Evolutionary conservation across 1,140 invertebrate species (phyloP).

Genomic region (Cyclina sinensis): DNA sequence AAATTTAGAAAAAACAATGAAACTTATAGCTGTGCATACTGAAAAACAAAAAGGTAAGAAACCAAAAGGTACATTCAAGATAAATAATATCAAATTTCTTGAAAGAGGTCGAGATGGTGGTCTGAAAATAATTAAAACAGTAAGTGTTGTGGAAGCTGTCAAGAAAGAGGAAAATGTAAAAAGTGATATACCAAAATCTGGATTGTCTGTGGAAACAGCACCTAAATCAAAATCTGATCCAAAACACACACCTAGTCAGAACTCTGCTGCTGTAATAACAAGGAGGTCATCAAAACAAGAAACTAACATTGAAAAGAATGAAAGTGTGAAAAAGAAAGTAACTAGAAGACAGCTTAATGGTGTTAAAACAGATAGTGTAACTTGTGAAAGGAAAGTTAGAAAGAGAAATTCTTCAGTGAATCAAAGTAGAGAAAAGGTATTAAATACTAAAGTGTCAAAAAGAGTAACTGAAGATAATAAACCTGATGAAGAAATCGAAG

Average conservation of each 20-base stretch:
- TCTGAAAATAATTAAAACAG: not conserved
- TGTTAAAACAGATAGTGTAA: slow-evolving; percentile 34
- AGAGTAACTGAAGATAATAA: not conserved
- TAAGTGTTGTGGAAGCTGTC: not conserved
- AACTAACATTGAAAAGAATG: slow-evolving; percentile 10
- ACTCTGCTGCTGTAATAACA: slow-evolving; percentile 16
- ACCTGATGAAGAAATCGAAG: slow-evolving; percentile 9
- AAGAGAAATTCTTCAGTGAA: not conserved
- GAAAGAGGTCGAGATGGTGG: not conserved
- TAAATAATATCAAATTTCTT: slow-evolving; percentile 4
- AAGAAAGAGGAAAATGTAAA: not conserved
- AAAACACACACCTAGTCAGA: slow-evolving; percentile 20
- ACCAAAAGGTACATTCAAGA: not conserved
- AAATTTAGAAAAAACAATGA: slow-evolving; percentile 25
- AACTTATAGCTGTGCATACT: not conserved
- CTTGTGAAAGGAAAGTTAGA: slow-evolving; percentile 5
- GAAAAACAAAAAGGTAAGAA: not conserved
- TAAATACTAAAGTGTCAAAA: slow-evolving; percentile 1
- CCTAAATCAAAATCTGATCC: slow-evolving; percentile 26
- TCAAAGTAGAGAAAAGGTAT: not conserved
- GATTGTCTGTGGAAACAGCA: not conserved
- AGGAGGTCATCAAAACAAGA: slow-evolving; percentile 8
- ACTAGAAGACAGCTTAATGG: slow-evolving; percentile 18
- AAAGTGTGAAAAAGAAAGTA: slow-evolving; percentile 11
- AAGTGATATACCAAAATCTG: not conserved